Conservation (phyloP, 2,888 invertebrate genomes). For the Perizoma flavofasciatum region DNA sequence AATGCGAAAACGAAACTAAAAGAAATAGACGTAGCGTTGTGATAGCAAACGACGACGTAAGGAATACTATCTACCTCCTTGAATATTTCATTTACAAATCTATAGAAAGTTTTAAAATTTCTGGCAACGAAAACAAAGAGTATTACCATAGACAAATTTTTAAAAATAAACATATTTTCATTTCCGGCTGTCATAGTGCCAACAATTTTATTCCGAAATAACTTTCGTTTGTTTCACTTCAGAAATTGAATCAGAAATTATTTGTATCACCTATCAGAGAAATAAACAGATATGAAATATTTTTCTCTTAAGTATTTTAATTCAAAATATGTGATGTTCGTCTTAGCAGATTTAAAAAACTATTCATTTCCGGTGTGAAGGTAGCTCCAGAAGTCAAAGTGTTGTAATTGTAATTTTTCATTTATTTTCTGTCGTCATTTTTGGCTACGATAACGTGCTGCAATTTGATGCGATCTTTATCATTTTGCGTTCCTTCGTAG, state of each 20-base stretch:
- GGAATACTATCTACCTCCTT: too few relatives aligned
- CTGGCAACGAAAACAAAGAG: constrained; percentile 5
- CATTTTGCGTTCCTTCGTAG: constrained; percentile 69
- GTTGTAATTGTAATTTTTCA: constrained; percentile 65
- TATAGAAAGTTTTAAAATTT: too few relatives aligned
- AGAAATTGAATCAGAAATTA: constrained; percentile 49
- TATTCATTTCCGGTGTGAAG: constrained; percentile 79
- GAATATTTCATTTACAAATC: too few relatives aligned
- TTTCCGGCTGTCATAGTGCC: constrained; percentile 54
- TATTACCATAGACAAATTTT: constrained; percentile 41
- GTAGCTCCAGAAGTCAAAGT: constrained; percentile 81
- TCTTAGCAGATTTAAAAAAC: constrained; percentile 68
- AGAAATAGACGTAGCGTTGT: too few relatives aligned
- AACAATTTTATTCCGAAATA: constrained; percentile 36
- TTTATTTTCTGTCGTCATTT: constrained; percentile 82
- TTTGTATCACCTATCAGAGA: constrained; percentile 44
- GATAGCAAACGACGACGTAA: too few relatives aligned
- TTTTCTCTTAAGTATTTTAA: constrained; percentile 51
- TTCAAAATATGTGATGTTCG: constrained; percentile 57
- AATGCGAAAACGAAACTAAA: too few relatives aligned
- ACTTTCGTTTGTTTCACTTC: constrained; percentile 47
- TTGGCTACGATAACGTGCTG: constrained; percentile 71
- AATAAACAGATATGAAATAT: constrained; percentile 70
- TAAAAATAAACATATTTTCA: constrained; percentile 43
- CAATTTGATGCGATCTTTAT: constrained; percentile 66